Evolutionary conservation across 2,888 invertebrate species (phyloP).

Genomic region (Unio delphinus): DNA sequence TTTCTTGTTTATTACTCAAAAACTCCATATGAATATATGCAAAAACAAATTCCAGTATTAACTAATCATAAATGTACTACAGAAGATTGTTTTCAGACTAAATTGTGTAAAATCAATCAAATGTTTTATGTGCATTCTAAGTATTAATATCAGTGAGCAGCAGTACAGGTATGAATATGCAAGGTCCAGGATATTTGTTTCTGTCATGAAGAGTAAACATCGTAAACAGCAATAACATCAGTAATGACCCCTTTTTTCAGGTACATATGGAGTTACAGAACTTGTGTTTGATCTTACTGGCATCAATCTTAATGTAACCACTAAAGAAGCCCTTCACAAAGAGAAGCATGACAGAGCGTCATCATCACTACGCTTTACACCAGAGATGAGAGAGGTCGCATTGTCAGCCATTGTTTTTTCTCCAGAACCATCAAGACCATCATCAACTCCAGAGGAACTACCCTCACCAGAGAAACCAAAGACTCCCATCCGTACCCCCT

Average conservation of each 20-base stretch:
- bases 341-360: slow-evolving; percentile 56
- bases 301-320: slow-evolving; percentile 60
- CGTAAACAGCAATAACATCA: too few relatives aligned
- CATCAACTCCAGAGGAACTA: slow-evolving; percentile 28
- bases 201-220: too few relatives aligned
- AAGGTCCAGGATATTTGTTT: too few relatives aligned
- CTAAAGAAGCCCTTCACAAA: slow-evolving; percentile 64
- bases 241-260: slow-evolving; percentile 36
- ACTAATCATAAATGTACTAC: too few relatives aligned
- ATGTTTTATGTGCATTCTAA: too few relatives aligned
- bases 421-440: slow-evolving; percentile 27
- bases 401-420: slow-evolving; percentile 27
- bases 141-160: too few relatives aligned
- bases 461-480: slow-evolving; percentile 9
- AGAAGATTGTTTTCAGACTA: too few relatives aligned
- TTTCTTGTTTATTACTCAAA: too few relatives aligned
- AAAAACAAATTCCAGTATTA: too few relatives aligned
- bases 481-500: slow-evolving; percentile 1
- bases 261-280: slow-evolving; percentile 60
- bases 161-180: too few relatives aligned
- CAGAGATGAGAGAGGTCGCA: slow-evolving; percentile 47
- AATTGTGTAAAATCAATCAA: too few relatives aligned
- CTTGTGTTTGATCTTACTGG: slow-evolving; percentile 67
- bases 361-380: slow-evolving; percentile 57
- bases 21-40: too few relatives aligned